Evolutionary conservation across 2,888 invertebrate genomes (phyloP).

Genomic region (Drosophila multiciliata): DNA sequence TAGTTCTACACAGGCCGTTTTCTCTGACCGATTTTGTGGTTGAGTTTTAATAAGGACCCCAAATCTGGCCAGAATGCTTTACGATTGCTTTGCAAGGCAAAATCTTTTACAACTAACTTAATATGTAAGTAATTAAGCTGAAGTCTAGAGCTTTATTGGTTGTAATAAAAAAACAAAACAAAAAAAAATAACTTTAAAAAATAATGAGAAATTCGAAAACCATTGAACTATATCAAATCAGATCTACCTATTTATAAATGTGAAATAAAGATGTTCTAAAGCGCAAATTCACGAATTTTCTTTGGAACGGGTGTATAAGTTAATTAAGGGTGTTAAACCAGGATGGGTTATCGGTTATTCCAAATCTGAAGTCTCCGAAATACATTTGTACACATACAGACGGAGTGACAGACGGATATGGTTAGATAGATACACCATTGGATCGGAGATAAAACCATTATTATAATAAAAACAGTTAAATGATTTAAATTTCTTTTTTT

Average conservation of each 20-base stretch:
- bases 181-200: slow-evolving; percentile 13
- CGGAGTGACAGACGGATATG: neutral
- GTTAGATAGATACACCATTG: neutral
- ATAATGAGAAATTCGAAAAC: slow-evolving; percentile 24
- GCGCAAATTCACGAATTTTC: slow-evolving; percentile 8
- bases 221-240: slow-evolving; percentile 52
- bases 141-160: slow-evolving; percentile 67
- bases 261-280: slow-evolving; percentile 68
- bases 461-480: neutral
- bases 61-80: slow-evolving; percentile 6
- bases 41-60: slow-evolving; percentile 2
- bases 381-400: neutral
- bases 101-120: slow-evolving; percentile 17
- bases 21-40: slow-evolving; percentile 6
- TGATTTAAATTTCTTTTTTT: slow-evolving; percentile 22
- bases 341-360: neutral
- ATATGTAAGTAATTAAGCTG: slow-evolving; percentile 48
- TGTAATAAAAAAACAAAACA: slow-evolving; percentile 50
- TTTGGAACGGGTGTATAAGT: neutral
- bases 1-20: slow-evolving; percentile 6
- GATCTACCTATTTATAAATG: slow-evolving; percentile 72
- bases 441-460: neutral
- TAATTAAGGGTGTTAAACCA: neutral
- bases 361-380: neutral
- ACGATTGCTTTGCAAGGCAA: slow-evolving; percentile 9